Base-by-base conservation (phyloP, 2,888 invertebrate species). In the Dugesia japonica region DNA sequence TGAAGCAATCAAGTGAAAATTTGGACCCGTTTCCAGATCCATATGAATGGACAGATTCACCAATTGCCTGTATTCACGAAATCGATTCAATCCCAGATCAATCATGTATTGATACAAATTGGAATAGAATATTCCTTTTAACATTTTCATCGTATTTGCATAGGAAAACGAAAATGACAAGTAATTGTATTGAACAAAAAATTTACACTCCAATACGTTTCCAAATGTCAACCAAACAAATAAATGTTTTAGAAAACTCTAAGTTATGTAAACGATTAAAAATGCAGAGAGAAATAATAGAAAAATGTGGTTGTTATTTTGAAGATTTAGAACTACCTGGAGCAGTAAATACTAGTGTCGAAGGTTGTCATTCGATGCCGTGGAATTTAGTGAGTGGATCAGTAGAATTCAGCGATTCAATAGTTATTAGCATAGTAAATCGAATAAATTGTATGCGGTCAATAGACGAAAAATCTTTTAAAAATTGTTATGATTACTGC, bases 251-350 rank as follows among this genome's bases (percentile, higher is more conserved):
- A 20, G 4, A 56, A 56, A 56, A 4, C 1, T 9, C 56, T 20
- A n/a, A 56, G 4, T 56, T 56, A 56, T 56, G 56, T 56, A 56
- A 56, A 56, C 56, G 56, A 20, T 56, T 56, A 56, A 23, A 56
- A 13, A 56, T n/a, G 23, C 56, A 56, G 17, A 23, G 7, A 13
- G 4, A 56, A 56, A 56, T 56, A 20, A 56, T 56, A 9, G n/a
- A 56, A 23, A 56, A 56, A 56, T 56, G 56, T n/a, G n/a, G n/a
- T 4, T 56, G 56, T 23, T 56, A 56, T 56, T 20, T 20, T 56
- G 56, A 56, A 23, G 56, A 56, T 23, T 23, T 56, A 4, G 56
- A 56, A 56, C n/a, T 56, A n/a, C 56, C 56, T 9, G 56, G 56
- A n/a, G 4, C n/a, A n/a, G n/a, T 23, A 13, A n/a, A n/a, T 56